Evolutionary conservation across 2,888 invertebrate genomes (phyloP).

Genomic region (Heliconius ethilla): DNA sequence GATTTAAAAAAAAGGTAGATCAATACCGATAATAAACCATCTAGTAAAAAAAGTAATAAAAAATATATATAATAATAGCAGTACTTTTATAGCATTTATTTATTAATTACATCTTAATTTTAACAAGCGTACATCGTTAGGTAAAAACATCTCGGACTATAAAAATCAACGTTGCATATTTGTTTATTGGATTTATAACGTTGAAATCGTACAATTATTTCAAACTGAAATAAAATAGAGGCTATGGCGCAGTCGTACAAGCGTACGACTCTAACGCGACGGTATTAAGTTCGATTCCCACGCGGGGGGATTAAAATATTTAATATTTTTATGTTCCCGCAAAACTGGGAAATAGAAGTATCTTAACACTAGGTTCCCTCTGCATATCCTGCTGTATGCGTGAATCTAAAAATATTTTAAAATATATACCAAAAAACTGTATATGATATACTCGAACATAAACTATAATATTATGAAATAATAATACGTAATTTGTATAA

Average conservation of each 20-base stretch:
- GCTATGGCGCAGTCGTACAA: too few relatives aligned
- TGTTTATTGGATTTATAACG: conserved; percentile 5
- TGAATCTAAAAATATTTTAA: too few relatives aligned
- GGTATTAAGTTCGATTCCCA: too few relatives aligned
- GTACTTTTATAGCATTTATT: not conserved
- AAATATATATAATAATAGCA: too few relatives aligned
- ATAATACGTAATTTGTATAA: not conserved
- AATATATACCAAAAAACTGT: not conserved
- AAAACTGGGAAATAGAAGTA: too few relatives aligned
- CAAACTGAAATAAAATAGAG: not conserved
- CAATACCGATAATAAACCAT: not conserved
- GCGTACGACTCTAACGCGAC: too few relatives aligned
- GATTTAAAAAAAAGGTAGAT: not conserved
- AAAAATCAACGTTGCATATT: not conserved
- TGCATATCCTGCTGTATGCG: too few relatives aligned
- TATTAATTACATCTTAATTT: not conserved
- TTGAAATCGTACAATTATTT: not conserved
- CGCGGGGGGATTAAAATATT: too few relatives aligned
- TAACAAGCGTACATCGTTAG: not conserved
- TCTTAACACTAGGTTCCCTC: too few relatives aligned
- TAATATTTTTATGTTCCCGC: too few relatives aligned
- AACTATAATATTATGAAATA: not conserved
- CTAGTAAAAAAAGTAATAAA: too few relatives aligned
- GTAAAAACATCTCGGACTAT: not conserved
- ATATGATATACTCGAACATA: not conserved